Evolutionary conservation across 1,140 invertebrate genomes (phyloP).

Genomic region (Bicyclus anynana): DNA sequence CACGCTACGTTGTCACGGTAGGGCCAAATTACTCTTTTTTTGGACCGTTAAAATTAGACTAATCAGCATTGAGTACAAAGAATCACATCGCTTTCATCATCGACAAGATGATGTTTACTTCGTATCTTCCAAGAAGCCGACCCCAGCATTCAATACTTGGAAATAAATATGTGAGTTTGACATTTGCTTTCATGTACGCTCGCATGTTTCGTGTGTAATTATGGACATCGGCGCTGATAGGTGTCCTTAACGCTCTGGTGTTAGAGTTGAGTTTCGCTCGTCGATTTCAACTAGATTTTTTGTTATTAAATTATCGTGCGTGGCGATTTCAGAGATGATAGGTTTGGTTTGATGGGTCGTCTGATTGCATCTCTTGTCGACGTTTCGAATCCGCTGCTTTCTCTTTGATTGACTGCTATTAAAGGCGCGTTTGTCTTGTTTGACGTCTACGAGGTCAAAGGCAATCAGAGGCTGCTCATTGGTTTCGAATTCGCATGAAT

Average conservation of each 20-base stretch:
- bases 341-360: slow-evolving; percentile 66
- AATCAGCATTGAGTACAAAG: slow-evolving; percentile 74
- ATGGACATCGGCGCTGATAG: slow-evolving; percentile 30
- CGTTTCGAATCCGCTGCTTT: slow-evolving; percentile 64
- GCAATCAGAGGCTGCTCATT: slow-evolving; percentile 31
- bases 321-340: slow-evolving; percentile 76
- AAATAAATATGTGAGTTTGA: slow-evolving; percentile 77
- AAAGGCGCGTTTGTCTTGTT: slow-evolving; percentile 52
- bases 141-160: slow-evolving; percentile 73
- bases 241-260: slow-evolving; percentile 35
- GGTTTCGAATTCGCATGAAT: slow-evolving; percentile 18
- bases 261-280: slow-evolving; percentile 41
- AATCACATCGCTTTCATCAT: slow-evolving; percentile 75
- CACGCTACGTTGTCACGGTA: slow-evolving; percentile 50
- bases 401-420: slow-evolving; percentile 71
- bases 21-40: slow-evolving; percentile 55
- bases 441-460: slow-evolving; percentile 43
- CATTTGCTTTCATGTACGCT: slow-evolving; percentile 75
- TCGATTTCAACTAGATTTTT: slow-evolving; percentile 44
- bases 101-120: slow-evolving; percentile 73
- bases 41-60: slow-evolving; percentile 64
- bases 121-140: slow-evolving; percentile 63
- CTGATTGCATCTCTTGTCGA: slow-evolving; percentile 74
- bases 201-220: slow-evolving; percentile 69
- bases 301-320: slow-evolving; percentile 75